A percentile compares a stretch with the other conserved stretches of the same genome.
Evolutionary conservation across 2,888 invertebrate genomes (phyloP).

Genomic region (Hemicrepidius hirtus): DNA sequence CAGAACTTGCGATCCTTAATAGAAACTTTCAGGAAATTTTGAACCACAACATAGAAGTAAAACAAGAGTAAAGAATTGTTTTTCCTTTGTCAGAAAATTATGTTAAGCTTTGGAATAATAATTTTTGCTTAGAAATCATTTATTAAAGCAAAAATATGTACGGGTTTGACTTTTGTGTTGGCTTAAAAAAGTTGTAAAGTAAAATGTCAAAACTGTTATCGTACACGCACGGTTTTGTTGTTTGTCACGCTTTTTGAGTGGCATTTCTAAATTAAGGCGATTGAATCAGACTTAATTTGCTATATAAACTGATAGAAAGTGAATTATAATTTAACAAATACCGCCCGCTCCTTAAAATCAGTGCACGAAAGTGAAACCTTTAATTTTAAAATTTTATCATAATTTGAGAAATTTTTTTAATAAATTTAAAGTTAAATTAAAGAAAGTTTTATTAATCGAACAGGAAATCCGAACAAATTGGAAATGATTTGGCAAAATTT

Average conservation of each 20-base stretch:
- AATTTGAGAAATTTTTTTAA: too few species aligned
- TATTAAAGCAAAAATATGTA: too few species aligned
- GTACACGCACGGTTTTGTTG: slow-evolving; percentile 27
- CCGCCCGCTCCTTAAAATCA: not conserved
- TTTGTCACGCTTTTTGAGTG: slow-evolving; percentile 35
- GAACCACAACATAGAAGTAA: too few species aligned
- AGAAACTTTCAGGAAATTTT: too few species aligned
- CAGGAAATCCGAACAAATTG: slow-evolving; percentile 4
- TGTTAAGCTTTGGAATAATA: too few species aligned
- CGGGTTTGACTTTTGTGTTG: not conserved
- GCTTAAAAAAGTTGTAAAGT: slow-evolving; percentile 20
- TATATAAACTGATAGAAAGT: slow-evolving; percentile 22
- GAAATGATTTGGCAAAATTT: slow-evolving; percentile 3
- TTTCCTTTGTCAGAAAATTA: too few species aligned
- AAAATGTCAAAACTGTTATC: slow-evolving; percentile 29
- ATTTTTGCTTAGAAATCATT: too few species aligned
- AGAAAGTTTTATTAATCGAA: not conserved
- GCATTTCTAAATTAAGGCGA: slow-evolving; percentile 31
- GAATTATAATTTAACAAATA: not conserved
- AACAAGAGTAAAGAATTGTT: too few species aligned
- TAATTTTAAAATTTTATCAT: too few species aligned
- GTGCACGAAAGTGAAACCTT: not conserved
- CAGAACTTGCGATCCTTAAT: too few species aligned
- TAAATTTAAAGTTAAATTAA: too few species aligned
- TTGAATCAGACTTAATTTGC: slow-evolving; percentile 29